Base-by-base conservation (phyloP, 2,797 vertebrate genomes). In the Rhincodon typus region DNA sequence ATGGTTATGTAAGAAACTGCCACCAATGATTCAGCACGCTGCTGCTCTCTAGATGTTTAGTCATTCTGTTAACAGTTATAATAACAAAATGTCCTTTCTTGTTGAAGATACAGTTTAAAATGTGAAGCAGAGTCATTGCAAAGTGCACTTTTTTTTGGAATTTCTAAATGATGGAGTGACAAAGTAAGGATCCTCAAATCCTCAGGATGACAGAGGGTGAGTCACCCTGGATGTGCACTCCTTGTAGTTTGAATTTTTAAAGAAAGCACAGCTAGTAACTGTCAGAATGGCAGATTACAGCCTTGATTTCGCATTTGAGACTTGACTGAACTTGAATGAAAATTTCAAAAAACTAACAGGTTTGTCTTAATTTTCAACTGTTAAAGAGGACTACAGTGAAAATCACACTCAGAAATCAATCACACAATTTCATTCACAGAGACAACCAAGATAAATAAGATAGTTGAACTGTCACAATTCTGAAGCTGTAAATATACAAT, bases 1-100 rank as follows among this genome's bases (percentile, higher is more conserved):
- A 46, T n/a, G 38, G 25, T 70, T 94, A 70, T 94, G 67, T 46
- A 94, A 94, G 67, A 94, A 94, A 70, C 3, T 94, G 67, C 67
- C 93, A 72, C 66, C 38, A n/a, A 70, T 94, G 93, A 94, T 38
- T 94, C 93, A 94, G 67, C 42, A 69, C 17, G 27, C 67, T 46
- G 12, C 93, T 70, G 21, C 7, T 94, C 93, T 72, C 93, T 69
- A 72, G 67, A 46, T 72, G 66, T 94, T 94, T 94, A 94, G 66
- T 70, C 93, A 94, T 94, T 70, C 67, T 70, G 67, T 42, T 72
- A 46, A 94, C 66, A 25, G 66, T 38, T 42, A 69, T 15, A 27
- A 72, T 94, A 62, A 17, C 93, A 94, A 67, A 69, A 72, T 72
- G 3, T 23, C 93, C 72, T 94, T 94, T 15, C 38, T 94, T 13